Evolutionary conservation across 2,888 invertebrate species (phyloP), one percentile per base, ranked within the genome.

Genomic region (Hemicrepidius hirtus): DNA sequence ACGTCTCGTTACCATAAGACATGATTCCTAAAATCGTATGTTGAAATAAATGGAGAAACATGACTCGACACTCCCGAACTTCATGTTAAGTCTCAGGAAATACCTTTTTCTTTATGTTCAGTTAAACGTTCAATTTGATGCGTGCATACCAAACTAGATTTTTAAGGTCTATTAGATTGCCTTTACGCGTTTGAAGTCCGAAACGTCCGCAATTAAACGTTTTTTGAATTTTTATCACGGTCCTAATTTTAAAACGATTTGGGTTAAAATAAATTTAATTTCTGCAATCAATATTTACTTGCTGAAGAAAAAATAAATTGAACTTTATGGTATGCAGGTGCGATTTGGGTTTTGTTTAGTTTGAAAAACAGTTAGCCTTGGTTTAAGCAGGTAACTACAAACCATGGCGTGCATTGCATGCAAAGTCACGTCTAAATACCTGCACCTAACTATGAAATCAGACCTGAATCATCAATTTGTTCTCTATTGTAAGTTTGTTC

Each of bases 401-500:
- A 46, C 18, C 46, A 57, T 57, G 57, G 16, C 57, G 21, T 37
- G 57, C 37, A 57, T 57, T 13, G 24, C 53, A 35, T 37, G 57
- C 37, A 57, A 32, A 62, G 64, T 64, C 64, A 64, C 64, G 64
- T 64, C 16, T 49, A 63, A 49, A 46, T 63, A 44, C 63, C 63
- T 49, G 49, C 50, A 50, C 50, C 24, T 50, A 28, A 50, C 50
- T 32, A 50, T 64, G 49, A 50, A 24, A 64, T 64, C 64, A 64
- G 50, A 13, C 21, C 37, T 64, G 64, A 64, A 64, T 64, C 64
- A 64, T 37, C 35, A 64, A 50, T 62, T 62, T 18, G 28, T 46
- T 16, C 16, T 57, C 18, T 20, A 37, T 18, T 57, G 57, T 37
- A 37, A 37, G 18, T 37, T 57, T 32, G 20, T 20, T n/a, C 57